These are phyloP conservation scores for Portevinia maculata DNA, from an alignment of 2,888 invertebrate species.

Conservation along the genomic window DNA sequence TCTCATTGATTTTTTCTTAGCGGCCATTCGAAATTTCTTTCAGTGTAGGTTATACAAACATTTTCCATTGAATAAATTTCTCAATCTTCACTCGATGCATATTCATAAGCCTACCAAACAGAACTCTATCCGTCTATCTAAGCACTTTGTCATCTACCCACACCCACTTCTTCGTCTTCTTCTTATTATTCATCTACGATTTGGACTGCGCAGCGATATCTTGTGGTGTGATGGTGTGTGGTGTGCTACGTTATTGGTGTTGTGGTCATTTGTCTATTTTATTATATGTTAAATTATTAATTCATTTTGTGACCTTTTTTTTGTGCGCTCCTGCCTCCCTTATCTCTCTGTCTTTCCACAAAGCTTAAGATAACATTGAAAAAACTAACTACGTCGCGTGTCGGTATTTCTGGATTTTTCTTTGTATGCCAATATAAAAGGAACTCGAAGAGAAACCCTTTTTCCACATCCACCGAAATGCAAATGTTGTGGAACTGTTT, in stretches of 20 bases:
- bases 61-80: constrained; percentile 32
- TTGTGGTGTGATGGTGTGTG: constrained; percentile 10
- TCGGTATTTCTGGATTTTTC: constrained; percentile 25
- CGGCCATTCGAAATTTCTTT: constrained; percentile 1
- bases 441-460: constrained; percentile 14
- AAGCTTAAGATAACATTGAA: constrained; percentile 49
- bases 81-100: constrained; percentile 57
- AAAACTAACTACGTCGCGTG: constrained; percentile 18
- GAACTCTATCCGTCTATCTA: constrained; percentile 49
- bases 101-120: constrained; percentile 65
- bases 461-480: constrained; percentile 27
- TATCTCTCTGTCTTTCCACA: constrained; percentile 49
- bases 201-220: constrained; percentile 6
- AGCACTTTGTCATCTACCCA: constrained; percentile 62
- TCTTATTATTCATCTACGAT: constrained; percentile 1
- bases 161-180: constrained; percentile 48
- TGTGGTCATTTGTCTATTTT: constrained; percentile 68
- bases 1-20: too few species aligned
- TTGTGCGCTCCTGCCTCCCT: constrained; percentile 14
- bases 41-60: constrained; percentile 37
- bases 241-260: constrained; percentile 16
- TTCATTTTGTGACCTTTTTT: constrained; percentile 65
- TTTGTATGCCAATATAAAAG: constrained; percentile 13
- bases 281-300: constrained; percentile 69
- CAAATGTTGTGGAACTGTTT: constrained; percentile 45